Evolutionary conservation across 2,113 vertebrate species (phyloP).

Genomic region (Pterocles orientalis): DNA sequence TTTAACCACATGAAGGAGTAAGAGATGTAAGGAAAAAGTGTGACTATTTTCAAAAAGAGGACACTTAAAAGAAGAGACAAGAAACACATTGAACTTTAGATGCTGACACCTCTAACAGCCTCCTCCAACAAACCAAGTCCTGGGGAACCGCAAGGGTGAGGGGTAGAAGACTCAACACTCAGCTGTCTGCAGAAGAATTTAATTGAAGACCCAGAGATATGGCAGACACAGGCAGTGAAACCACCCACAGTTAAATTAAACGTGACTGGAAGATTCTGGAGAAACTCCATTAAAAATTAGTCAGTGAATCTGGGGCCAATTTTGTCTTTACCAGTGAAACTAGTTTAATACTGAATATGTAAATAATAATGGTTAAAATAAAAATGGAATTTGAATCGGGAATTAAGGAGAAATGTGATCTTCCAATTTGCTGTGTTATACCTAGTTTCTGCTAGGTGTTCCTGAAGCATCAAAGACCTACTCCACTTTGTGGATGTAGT

Average conservation of each 20-base stretch:
- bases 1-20: background rate
- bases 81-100: background rate
- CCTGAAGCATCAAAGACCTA: background rate
- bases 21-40: background rate
- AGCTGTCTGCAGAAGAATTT: background rate
- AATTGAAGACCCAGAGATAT: background rate
- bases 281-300: background rate
- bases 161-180: background rate
- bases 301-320: fast-evolving
- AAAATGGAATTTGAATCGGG: background rate
- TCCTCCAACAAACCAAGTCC: background rate
- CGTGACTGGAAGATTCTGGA: background rate
- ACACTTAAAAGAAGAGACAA: background rate
- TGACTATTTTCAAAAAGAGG: background rate
- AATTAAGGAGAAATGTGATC: background rate
- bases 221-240: background rate
- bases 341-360: background rate
- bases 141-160: background rate
- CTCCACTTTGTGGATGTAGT: background rate
- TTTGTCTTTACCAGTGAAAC: background rate
- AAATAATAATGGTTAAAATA: background rate
- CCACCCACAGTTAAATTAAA: background rate
- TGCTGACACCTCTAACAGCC: background rate
- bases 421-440: background rate
- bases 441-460: background rate